A percentile compares a stretch with the other conserved stretches of the same genome.
Conservation (phyloP, 2,888 invertebrate species). For the Pimpla rufipes region DNA sequence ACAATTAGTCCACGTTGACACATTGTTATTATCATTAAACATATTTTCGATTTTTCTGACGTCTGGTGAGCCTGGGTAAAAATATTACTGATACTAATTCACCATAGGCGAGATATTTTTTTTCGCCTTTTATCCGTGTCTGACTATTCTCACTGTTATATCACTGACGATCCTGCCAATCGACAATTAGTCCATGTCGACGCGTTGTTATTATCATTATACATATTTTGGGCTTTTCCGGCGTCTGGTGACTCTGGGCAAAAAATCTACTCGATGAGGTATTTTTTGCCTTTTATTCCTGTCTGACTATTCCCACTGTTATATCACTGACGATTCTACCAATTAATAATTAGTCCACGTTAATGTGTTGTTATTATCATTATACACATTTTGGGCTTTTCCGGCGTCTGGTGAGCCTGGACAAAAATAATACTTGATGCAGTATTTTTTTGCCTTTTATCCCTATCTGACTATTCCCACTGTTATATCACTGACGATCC, state of each 20-base stretch:
- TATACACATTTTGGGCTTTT: no score
- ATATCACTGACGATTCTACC: background rate
- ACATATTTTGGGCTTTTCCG: slow-evolving; percentile 34
- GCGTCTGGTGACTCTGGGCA: background rate
- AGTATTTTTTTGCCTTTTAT: background rate
- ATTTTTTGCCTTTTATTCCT: background rate
- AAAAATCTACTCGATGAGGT: background rate
- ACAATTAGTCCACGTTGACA: background rate
- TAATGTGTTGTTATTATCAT: background rate
- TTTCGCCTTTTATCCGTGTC: no score
- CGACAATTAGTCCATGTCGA: no score
- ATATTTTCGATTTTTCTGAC: no score
- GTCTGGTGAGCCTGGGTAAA: no score
- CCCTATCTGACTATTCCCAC: background rate
- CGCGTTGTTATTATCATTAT: no score
- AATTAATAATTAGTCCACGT: background rate
- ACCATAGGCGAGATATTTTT: no score
- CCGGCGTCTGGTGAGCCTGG: no score
- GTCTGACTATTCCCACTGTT: background rate
- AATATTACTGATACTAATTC: no score
- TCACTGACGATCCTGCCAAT: no score
- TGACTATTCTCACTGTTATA: no score
- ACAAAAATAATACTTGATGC: no score
- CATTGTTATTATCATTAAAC: background rate
- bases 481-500: background rate